Percentiles rank a stretch among this genome's conserved stretches.
Evolutionary conservation across 2,888 invertebrate species (phyloP).

Genomic region (Cactoblastis cactorum): DNA sequence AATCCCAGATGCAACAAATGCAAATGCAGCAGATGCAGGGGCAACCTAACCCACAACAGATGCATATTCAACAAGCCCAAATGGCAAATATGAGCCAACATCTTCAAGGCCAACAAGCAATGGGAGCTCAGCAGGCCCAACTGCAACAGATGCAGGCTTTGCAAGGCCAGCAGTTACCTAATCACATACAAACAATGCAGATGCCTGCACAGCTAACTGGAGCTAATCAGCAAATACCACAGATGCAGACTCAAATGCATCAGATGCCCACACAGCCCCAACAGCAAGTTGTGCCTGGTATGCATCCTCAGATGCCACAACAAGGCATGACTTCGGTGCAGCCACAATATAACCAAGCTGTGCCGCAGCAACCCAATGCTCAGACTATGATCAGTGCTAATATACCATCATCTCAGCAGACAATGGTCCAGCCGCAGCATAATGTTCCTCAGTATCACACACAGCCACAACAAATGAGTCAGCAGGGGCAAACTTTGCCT

Average conservation of each 20-base stretch:
- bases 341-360: conserved; percentile 75
- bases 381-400: conserved; percentile 68
- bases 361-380: conserved; percentile 65
- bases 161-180: conserved; percentile 77
- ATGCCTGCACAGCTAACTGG: conserved; percentile 66
- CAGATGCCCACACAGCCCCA: conserved; percentile 73
- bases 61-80: conserved; percentile 75
- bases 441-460: conserved; percentile 73
- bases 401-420: conserved; percentile 69
- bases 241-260: conserved; percentile 75
- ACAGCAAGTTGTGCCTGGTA: conserved; percentile 70
- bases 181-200: conserved; percentile 77
- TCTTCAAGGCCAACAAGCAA: conserved; percentile 65
- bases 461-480: conserved; percentile 70
- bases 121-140: conserved; percentile 71
- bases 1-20: conserved; percentile 74
- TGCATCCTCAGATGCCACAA: conserved; percentile 75
- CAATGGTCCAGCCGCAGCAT: conserved; percentile 73
- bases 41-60: conserved; percentile 69
- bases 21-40: conserved; percentile 75
- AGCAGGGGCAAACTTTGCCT: conserved; percentile 71
- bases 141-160: conserved; percentile 75
- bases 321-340: conserved; percentile 71
- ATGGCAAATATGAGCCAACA: conserved; percentile 72
- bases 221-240: conserved; percentile 70